These are phyloP conservation scores for Macroteleia sp. DNA, from an alignment of 2,888 invertebrate genomes.

Conservation along the genomic window DNA sequence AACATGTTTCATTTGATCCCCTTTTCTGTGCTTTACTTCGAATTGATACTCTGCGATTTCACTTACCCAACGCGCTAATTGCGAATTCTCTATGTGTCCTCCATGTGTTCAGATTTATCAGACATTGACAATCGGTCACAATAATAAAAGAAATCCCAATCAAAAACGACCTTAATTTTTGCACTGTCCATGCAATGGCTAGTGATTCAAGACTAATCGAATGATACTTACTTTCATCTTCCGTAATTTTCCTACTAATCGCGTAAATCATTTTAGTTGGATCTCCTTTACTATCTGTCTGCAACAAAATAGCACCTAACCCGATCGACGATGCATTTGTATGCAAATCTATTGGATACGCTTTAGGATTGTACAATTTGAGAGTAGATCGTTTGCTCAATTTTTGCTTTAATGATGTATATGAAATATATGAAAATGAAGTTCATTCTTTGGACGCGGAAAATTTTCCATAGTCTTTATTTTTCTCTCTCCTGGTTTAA, in stretches of 20 bases:
- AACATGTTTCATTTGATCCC: not conserved
- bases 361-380: not conserved
- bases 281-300: not conserved
- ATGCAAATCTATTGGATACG: not conserved
- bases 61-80: not conserved
- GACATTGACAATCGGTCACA: slow-evolving; percentile 6
- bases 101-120: slow-evolving; percentile 2
- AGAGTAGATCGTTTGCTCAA: not conserved
- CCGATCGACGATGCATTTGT: not conserved
- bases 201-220: slow-evolving; percentile 1
- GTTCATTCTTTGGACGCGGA: not conserved
- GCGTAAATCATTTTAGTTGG: slow-evolving; percentile 2
- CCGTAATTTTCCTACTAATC: slow-evolving; percentile 16
- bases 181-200: not conserved
- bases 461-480: not conserved
- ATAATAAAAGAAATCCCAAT: slow-evolving; percentile 31
- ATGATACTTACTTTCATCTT: not conserved
- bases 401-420: not conserved
- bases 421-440: too few species aligned
- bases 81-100: slow-evolving; percentile 10
- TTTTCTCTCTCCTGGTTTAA: slow-evolving; percentile 30
- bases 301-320: slow-evolving; percentile 12
- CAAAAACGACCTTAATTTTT: slow-evolving; percentile 27
- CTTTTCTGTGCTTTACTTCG: not conserved
- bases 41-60: not conserved